phyloP scores from a whole-genome alignment of 2,888 invertebrate genomes.

The Linnaemya vulpina region DNA sequence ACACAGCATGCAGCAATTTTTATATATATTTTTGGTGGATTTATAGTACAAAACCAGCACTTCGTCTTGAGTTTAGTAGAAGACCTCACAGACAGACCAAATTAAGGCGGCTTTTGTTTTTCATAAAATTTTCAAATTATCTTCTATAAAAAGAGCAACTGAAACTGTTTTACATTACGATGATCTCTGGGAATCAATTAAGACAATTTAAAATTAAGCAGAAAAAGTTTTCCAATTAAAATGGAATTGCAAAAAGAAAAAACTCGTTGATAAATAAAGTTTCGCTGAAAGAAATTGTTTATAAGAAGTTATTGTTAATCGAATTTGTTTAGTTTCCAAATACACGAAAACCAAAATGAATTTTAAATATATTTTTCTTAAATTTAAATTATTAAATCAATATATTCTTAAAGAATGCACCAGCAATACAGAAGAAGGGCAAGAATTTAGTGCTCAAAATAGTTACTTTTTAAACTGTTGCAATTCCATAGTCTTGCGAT shows the following conservation, averaged over 20 bases:
- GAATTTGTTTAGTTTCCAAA: background rate
- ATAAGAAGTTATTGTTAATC: background rate
- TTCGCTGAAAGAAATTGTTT: background rate
- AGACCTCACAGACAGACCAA: slow-evolving; percentile 63
- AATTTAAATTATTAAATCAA: background rate
- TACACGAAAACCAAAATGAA: too few species aligned
- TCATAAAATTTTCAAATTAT: slow-evolving; percentile 22
- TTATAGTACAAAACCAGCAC: slow-evolving; percentile 44
- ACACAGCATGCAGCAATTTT: slow-evolving; percentile 48
- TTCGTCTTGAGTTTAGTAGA: slow-evolving; percentile 23
- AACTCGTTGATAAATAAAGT: background rate
- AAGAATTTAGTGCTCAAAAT: too few species aligned
- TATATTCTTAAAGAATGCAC: background rate
- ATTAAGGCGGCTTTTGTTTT: slow-evolving; percentile 45
- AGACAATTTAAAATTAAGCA: slow-evolving; percentile 29
- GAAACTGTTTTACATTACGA: slow-evolving; percentile 5
- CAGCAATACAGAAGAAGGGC: too few species aligned
- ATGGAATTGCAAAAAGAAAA: slow-evolving; percentile 19
- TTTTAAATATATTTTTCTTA: too few species aligned
- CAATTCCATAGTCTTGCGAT: too few species aligned
- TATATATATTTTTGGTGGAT: slow-evolving; percentile 20
- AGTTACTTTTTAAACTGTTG: too few species aligned
- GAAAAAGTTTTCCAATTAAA: slow-evolving; percentile 9
- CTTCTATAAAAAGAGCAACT: background rate
- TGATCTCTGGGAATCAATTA: slow-evolving; percentile 5